Base-by-base conservation (phyloP, 1,140 invertebrate species). In the Amyelois transitella region DNA sequence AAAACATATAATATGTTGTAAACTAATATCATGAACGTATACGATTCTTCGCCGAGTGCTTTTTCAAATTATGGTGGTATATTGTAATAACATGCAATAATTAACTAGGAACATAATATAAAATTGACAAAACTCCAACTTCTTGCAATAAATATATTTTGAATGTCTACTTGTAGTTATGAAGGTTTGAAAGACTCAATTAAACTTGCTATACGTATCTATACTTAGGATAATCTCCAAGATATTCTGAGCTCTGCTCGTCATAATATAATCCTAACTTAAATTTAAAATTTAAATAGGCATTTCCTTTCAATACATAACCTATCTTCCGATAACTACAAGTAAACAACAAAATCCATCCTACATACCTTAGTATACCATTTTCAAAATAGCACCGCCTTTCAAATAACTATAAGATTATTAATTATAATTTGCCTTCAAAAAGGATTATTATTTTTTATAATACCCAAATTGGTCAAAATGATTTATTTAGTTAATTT, bases 331-430 rank as follows among this genome's bases (percentile, higher is more conserved):
- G 25, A 10, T 28, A 6, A 28, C 12, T 75, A 64, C 62, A 74
- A 77, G 65, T 68, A 65, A 59, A 74, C 66, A 53, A 56, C 55
- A 63, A 62, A 71, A 67, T 58, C n/a, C 51, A 64, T 73, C 52
- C 54, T 65, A 70, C 61, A 59, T 74, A 72, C 66, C 59, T 77
- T 79, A 80, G 55, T 74, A 81, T 81, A 85, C 73, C 69, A 71
- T 21, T 70, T 81, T 76, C 68, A 75, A 75, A 83, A 82, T 86
- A 86, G 82, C 82, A 86, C 82, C 82, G 71, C 78, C 78, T 69
- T 80, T 70, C 68, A 75, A 73, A 72, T 74, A 72, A 66, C 28
- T 62, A 55, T 62, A 66, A 64, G 58, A 58, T 61, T 59, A 60
- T 60, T 58, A 48, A 43, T 49, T 58, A 44, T 55, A 55, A 56